Base-by-base conservation (phyloP, 2,797 vertebrate genomes). In the Orientallactaga sibirica region DNA sequence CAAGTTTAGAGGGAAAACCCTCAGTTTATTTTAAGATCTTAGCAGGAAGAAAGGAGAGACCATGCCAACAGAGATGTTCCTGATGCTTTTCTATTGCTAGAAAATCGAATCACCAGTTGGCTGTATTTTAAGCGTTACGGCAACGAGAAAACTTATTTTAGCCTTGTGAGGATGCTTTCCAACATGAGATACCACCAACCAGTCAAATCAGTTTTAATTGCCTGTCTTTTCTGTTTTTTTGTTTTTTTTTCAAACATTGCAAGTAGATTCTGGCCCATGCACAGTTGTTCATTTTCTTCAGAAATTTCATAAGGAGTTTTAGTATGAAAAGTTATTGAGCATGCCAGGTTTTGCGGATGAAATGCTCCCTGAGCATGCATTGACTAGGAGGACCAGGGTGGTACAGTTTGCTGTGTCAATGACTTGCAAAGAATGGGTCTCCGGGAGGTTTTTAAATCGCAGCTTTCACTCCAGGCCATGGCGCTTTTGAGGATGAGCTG, bases 361-460 rank as follows among this genome's bases (percentile, higher is more conserved):
- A 98, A 93, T 97, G 97, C 96, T 98, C 98, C 98, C 98, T 88
- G 87, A 97, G 88, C 95, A 73, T 81, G 14, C 92, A 87, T 94
- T 97, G 98, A 97, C 97, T 96, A 96, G 97, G 95, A 97, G 91
- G 93, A 97, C 96, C 90, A 93, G 94, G 97, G 97, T 97, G 95
- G 97, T 97, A 96, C 91, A 95, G 95, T 97, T 97, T 96, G 95
- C 98, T 97, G 97, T 98, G 97, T 98, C 98, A 98, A 97, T 98
- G 98, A 97, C 97, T 98, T 98, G 97, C 97, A 98, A 98, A 98
- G 98, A 98, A 98, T 98, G 97, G 96, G 96, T 98, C 98, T 98
- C 98, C 92, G 80, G 98, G 98, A 98, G 97, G 98, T 97, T 97
- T 98, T 97, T 94, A 98, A 97, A 98, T 97, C 97, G 97, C 97